Evolutionary conservation across 2,888 invertebrate species (phyloP), one percentile per base, ranked within the genome.

Genomic region (Coronaproctus castanopsis): DNA sequence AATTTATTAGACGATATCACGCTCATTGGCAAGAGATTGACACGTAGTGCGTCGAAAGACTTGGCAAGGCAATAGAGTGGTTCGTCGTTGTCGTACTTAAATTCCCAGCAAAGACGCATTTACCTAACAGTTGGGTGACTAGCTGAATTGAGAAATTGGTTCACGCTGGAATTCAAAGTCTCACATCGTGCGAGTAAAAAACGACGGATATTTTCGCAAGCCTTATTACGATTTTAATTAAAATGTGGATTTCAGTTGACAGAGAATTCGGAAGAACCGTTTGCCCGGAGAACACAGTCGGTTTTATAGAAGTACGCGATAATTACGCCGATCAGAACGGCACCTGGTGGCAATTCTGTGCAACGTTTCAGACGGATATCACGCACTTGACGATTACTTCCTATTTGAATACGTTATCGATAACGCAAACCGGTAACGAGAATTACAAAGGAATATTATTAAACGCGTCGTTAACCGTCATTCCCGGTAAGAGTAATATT

Each of bases 311-410:
- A 75, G 78, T 79, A 60, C 62, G 66, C 65, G 85, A 85, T 70
- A 81, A 79, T 69, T 84, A 84, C 71, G 79, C 82, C 0, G 83
- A 83, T 66, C 55, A 56, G 19, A 83, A 83, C 70, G 83, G 83
- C 48, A 82, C 83, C 0, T 73, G 76, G 57, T 84, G 83, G 83
- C 76, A 75, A 24, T 73, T 84, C 24, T 84, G 84, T 67, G 76
- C 75, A 63, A 68, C 70, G 49, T 49, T 21, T 20, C 60, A 62
- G 8, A 64, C 10, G 24, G 55, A 59, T 10, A 21, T 50, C 5
- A 69, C 74, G 2, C 76, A 76, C 0, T 72, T 78, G 57, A 74
- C 81, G 61, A 80, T 84, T 66, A 79, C 79, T 64, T 83, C 83
- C 0, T 83, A 80, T 68, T 73, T 84, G 14, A 81, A 84, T 70